Base-by-base conservation (phyloP, 2,113 vertebrate genomes). In the Phyllostomus hastatus region DNA sequence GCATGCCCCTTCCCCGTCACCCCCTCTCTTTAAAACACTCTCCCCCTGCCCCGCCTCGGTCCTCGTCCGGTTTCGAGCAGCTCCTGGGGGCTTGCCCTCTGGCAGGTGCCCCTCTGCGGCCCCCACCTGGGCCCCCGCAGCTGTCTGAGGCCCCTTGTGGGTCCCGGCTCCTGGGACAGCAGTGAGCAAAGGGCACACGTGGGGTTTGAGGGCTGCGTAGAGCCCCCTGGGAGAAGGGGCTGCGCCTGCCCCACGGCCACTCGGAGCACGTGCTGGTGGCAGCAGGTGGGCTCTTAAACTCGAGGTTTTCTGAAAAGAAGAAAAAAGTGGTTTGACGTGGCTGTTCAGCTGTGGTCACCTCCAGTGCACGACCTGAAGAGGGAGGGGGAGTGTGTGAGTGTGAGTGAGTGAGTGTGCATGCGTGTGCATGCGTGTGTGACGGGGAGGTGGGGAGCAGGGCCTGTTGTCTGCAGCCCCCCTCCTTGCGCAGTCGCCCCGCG, bases 161-260 rank as follows among this genome's bases (percentile, higher is more conserved):
- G 38, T 38, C 28, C 38, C 33, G 0, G 19, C 28, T 38, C 31
- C 38, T 38, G 0, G 7, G 28, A 7, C 17, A 35, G 33, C 43
- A 7, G 1, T 0, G 0, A 35, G 59, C 4, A 35, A 9, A 0
- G 54, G 52, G 24, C 43, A 16, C 8, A 5, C 43, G 6, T 7
- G 19, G 4, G 7, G 31, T 46, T 73, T 22, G 19, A 28, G 70
- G 16, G 24, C 1, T 0, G n/a, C n/a, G n/a, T n/a, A n/a, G n/a
- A n/a, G n/a, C n/a, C n/a, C n/a, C n/a, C n/a, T n/a, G n/a, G n/a
- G n/a, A n/a, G n/a, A n/a, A n/a, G n/a, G n/a, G n/a, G n/a, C 46
- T 8, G 16, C 41, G 7, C 28, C 15, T 0, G 22, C 11, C 22
- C 50, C 5, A 10, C 22, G 10, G 7, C 41, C 50, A 8, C 48